Conservation (phyloP, 2,888 invertebrate species). For the Pollenia labialis region DNA sequence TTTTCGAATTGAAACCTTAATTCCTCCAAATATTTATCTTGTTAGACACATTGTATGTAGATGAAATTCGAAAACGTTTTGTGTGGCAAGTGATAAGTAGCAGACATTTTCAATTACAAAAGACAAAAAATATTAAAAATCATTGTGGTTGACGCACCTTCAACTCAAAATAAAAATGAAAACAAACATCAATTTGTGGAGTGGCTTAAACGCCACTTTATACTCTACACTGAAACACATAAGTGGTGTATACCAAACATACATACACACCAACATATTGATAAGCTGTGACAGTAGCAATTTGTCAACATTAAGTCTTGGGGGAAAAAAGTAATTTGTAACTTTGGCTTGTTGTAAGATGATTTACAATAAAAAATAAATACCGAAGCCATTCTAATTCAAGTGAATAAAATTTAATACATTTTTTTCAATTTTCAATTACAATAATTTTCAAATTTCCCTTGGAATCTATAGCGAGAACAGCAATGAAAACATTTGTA, state of each 20-base stretch:
- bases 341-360: slow-evolving; percentile 23
- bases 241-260: background rate
- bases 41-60: background rate
- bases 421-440: slow-evolving; percentile 29
- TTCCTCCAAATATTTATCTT: background rate
- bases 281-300: slow-evolving; percentile 73
- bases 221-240: background rate
- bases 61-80: slow-evolving; percentile 33
- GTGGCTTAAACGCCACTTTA: slow-evolving; percentile 42
- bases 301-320: slow-evolving; percentile 71
- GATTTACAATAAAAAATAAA: slow-evolving; percentile 12
- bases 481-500: slow-evolving; percentile 5
- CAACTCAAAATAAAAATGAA: slow-evolving; percentile 11
- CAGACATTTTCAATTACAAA: slow-evolving; percentile 64
- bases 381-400: background rate
- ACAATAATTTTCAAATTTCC: slow-evolving; percentile 49
- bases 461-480: background rate
- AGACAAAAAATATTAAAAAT: slow-evolving; percentile 10
- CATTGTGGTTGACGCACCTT: slow-evolving; percentile 46
- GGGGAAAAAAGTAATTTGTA: slow-evolving; percentile 9
- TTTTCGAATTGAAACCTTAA: too few species aligned
- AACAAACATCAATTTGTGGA: slow-evolving; percentile 42
- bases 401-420: background rate
- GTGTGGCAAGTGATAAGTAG: slow-evolving; percentile 69
- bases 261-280: slow-evolving; percentile 54